These are phyloP conservation scores for Geotrupes spiniger DNA, from an alignment of 2,888 invertebrate genomes.

Conservation along the genomic window DNA sequence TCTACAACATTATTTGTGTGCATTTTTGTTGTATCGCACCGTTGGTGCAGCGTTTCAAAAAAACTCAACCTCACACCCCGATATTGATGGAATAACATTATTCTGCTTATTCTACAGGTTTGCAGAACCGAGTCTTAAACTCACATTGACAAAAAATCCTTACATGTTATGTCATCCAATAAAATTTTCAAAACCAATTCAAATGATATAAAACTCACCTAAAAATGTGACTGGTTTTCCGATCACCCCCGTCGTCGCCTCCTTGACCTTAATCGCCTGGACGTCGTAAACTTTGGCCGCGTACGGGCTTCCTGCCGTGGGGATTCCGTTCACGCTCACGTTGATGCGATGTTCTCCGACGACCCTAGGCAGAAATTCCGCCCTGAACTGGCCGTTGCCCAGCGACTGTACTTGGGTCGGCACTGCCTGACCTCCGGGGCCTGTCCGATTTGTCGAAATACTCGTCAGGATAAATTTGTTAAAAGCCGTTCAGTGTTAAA, in stretches of 20 bases:
- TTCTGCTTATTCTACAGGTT: no score
- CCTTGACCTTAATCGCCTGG: constrained; percentile 89
- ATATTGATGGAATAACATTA: no score
- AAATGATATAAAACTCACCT: constrained; percentile 53
- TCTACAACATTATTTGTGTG: no score
- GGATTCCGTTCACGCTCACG: constrained; percentile 76
- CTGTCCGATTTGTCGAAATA: constrained; percentile 53
- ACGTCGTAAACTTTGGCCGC: constrained; percentile 94
- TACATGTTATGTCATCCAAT: background rate
- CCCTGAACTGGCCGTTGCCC: constrained; percentile 77
- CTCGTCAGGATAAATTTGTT: no score
- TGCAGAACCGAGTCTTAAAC: no score
- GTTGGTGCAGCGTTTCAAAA: no score
- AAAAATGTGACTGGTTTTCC: constrained; percentile 90
- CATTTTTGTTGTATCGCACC: no score
- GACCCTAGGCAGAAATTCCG: constrained; percentile 87
- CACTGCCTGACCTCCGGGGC: constrained; percentile 88
- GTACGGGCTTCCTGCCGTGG: constrained; percentile 90
- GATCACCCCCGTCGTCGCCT: constrained; percentile 82
- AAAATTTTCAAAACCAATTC: background rate
- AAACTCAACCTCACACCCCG: no score
- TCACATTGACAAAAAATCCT: no score
- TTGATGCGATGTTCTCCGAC: constrained; percentile 91
- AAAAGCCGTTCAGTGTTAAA: background rate
- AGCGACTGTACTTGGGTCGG: constrained; percentile 85